Evolutionary conservation across 2,113 vertebrate genomes (phyloP), one percentile per base, ranked within the genome.

Genomic region (Cathartes aura): DNA sequence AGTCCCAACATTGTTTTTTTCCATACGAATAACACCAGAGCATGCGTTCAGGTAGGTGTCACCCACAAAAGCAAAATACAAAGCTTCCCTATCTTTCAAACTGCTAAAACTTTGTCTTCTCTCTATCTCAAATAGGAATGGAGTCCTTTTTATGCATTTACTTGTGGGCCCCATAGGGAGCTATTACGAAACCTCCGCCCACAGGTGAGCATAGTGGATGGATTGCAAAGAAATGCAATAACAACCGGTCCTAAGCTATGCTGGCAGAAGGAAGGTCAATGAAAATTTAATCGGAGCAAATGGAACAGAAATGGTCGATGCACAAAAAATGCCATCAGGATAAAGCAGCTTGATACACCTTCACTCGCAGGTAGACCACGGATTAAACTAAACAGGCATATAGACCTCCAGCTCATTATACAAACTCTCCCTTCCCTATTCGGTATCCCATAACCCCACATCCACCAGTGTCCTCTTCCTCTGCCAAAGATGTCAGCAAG

Each of bases 131-230:
- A n/a, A 34, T 3, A 89, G 5, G 50, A 70, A 75, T 86, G 32
- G 2, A 15, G 6, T 4, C 58, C 2, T 45, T 66, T 58, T 47
- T 38, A 21, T 16, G 4, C 4, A 56, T 87, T 43, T 59, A 50
- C 15, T 16, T 23, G 5, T 30, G 8, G 19, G 2, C 3, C 5
- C 10, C 4, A 8, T 14, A 63, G 20, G 43, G 7, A 56, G 0
- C 12, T 75, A 13, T 10, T 38, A 4, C 5, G 3, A 64, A 47
- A 58, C 38, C 6, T 59, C 5, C 18, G 5, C 38, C 18, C 32
- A 30, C 3, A 36, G 26, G 15, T 2, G 3, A 89, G 32, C 0
- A 27, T 3, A 11, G 20, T 9, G 18, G 5, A 58, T 53, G 26
- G 42, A 30, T 59, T 63, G 36, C 50, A 86, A 90, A 62, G 45